phyloP scores from a whole-genome alignment of 2,797 vertebrate genomes.

The Sebastiscus albofasciatus region DNA sequence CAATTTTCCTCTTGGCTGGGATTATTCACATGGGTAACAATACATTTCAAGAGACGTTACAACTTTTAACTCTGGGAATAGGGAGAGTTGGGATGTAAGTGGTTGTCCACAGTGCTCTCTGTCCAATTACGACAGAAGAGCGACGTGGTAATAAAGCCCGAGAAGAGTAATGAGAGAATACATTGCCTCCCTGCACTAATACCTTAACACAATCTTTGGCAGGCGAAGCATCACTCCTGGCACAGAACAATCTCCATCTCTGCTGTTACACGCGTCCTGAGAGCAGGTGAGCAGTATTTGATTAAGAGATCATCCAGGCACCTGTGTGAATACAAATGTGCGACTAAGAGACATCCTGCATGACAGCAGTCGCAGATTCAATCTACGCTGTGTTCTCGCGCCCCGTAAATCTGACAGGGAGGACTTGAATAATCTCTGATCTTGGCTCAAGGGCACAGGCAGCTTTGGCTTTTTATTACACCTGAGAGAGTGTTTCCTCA shows the following conservation, averaged over 20 bases:
- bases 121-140: not conserved
- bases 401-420: constrained; percentile 62
- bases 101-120: not conserved
- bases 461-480: constrained; percentile 54
- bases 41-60: constrained; percentile 24
- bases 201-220: constrained; percentile 39
- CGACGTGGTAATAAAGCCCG: not conserved
- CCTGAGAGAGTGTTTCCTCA: constrained; percentile 55
- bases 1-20: constrained; percentile 8
- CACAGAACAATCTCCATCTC: constrained; percentile 43
- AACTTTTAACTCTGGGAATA: constrained; percentile 1
- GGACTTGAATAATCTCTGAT: constrained; percentile 58
- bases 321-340: constrained; percentile 71
- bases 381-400: constrained; percentile 42
- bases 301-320: constrained; percentile 67
- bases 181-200: constrained; percentile 24
- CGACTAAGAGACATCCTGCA: constrained; percentile 40
- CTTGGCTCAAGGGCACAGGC: constrained; percentile 64
- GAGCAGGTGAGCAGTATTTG: constrained; percentile 68
- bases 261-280: constrained; percentile 22
- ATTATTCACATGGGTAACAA: constrained; percentile 4
- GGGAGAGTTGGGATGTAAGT: not conserved
- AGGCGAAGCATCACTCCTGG: constrained; percentile 26
- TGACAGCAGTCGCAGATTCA: constrained; percentile 56
- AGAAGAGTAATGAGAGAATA: constrained; percentile 1